phyloP scores from a whole-genome alignment of 1,140 invertebrate species.

The Laupala kohalensis region DNA sequence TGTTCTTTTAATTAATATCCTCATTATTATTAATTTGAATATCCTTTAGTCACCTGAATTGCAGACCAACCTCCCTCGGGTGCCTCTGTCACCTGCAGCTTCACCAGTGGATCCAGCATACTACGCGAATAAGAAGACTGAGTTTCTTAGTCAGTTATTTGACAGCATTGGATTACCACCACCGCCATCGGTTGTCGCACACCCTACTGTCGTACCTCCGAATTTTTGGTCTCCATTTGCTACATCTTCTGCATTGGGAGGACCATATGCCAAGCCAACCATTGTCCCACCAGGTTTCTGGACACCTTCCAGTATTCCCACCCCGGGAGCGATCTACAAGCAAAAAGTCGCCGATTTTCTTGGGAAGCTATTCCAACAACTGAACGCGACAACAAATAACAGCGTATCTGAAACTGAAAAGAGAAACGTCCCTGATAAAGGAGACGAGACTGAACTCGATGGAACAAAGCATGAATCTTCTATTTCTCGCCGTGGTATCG shows the following conservation, averaged over 20 bases:
- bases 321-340: no score
- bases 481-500: no score
- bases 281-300: not conserved
- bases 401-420: not conserved
- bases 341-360: constrained; percentile 26
- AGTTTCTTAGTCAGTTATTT: constrained; percentile 27
- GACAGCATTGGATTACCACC: constrained; percentile 22
- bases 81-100: constrained; percentile 24
- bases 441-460: not conserved
- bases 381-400: not conserved
- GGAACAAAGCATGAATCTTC: no score
- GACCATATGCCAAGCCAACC: constrained; percentile 14
- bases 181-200: no score
- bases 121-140: constrained; percentile 26
- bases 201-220: constrained; percentile 21
- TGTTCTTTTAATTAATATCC: no score
- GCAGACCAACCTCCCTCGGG: no score
- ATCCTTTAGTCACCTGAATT: no score
- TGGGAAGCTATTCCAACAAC: constrained; percentile 24
- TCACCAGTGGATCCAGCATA: constrained; percentile 25
- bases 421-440: not conserved
- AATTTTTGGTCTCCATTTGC: constrained; percentile 18
- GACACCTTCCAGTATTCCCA: not conserved
- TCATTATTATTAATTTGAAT: no score
- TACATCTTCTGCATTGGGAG: constrained; percentile 21